Evolutionary conservation across 2,888 invertebrate species (phyloP), one percentile per base, ranked within the genome.

Genomic region (Euzophera pinguis): DNA sequence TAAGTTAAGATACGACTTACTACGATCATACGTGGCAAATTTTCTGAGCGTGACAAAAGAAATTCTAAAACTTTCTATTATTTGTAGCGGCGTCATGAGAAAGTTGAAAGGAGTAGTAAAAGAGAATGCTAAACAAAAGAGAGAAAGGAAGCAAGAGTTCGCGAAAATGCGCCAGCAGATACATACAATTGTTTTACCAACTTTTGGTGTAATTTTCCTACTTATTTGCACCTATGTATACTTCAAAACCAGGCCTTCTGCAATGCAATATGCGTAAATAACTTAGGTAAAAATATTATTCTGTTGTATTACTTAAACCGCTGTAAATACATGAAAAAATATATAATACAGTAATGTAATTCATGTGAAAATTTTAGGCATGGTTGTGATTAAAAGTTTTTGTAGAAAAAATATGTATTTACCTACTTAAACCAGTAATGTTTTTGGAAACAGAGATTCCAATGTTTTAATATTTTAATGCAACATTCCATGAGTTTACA

Each of bases 111-210:
- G 96, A 48, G 94, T 95, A 51, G 93, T 93, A 43, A 97, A 96
- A 84, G 96, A 97, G 86, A 95, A 94, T 0, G 94, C 94, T 9
- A 94, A 93, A 75, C 96, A 97, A 80, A 96, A 95, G 75, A 94
- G 94, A 67, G 95, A 96, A 71, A 93, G 97, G 34, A 96, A 95
- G 84, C 94, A 95, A 81, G 97, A 97, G 62, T 97, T 96, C 69
- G 90, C 94, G 7, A 94, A 94, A 77, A 94, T 93, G 73, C 94
- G 96, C 67, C 94, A 94, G 71, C 94, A 95, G 73, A 91, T 95
- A n/a, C 93, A 93, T 71, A 95, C 95, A 1, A 86, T 96, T 55
- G 97, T 94, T 55, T 78, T 95, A 63, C 97, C 96, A 5, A 93
- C 94, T 52, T 72, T 95, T 58, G 93, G 91, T 47, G 93, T 93